These are phyloP conservation scores for Diceros bicornis DNA, from an alignment of 2,797 vertebrate genomes.

Conservation along the genomic window DNA sequence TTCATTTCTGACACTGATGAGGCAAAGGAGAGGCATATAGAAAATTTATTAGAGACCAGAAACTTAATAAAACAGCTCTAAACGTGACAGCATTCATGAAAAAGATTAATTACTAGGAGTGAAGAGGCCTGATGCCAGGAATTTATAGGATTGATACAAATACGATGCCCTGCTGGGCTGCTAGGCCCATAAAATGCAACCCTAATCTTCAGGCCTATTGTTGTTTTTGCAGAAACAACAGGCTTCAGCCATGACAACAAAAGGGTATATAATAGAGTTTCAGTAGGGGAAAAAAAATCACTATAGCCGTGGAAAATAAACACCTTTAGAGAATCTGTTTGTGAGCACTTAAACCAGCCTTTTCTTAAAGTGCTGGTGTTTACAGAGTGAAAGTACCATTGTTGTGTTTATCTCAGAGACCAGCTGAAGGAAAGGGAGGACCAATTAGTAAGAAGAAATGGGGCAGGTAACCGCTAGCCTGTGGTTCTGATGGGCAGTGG, in stretches of 20 bases:
- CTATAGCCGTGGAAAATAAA: slow-evolving; percentile 88
- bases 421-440: background rate
- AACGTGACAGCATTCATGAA: slow-evolving; percentile 91
- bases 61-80: slow-evolving; percentile 90
- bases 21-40: slow-evolving; percentile 67
- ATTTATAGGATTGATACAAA: slow-evolving; percentile 92
- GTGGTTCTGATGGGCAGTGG: background rate
- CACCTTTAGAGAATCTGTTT: slow-evolving; percentile 81
- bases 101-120: slow-evolving; percentile 93
- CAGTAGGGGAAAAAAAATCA: slow-evolving; percentile 86
- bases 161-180: slow-evolving; percentile 90
- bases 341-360: slow-evolving; percentile 60
- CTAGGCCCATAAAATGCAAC: slow-evolving; percentile 89
- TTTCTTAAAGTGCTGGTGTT: slow-evolving; percentile 79
- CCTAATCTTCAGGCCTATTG: slow-evolving; percentile 91
- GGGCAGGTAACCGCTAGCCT: background rate
- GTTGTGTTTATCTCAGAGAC: slow-evolving; percentile 79
- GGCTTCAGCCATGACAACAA: slow-evolving; percentile 89
- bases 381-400: slow-evolving; percentile 71
- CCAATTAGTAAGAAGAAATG: slow-evolving; percentile 56
- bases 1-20: slow-evolving; percentile 25
- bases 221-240: slow-evolving; percentile 90
- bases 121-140: slow-evolving; percentile 91
- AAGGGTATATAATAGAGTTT: slow-evolving; percentile 89
- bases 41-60: slow-evolving; percentile 82